Base-by-base conservation (phyloP, 1,140 invertebrate species). In the Zaprionus vittiger region DNA sequence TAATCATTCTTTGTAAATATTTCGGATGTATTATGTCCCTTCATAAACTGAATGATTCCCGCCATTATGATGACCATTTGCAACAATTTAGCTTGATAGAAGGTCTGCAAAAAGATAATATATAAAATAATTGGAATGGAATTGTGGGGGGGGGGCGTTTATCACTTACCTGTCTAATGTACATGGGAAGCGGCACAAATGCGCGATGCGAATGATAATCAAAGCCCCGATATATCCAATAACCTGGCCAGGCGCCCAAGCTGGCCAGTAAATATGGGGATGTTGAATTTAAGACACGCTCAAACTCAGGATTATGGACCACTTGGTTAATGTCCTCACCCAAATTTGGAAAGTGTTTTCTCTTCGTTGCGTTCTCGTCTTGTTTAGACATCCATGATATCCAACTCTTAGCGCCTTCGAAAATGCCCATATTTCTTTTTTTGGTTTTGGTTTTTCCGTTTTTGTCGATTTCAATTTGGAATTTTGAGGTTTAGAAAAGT, bases 41-140 rank as follows among this genome's bases (percentile, higher is more conserved):
- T 78, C 14, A 83, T 22, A 5, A 87, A 66, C 7, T 62, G 65
- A 22, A 76, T 57, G 4, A 89, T 77, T 4, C 91, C 91, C 11
- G 75, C 63, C 56, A 80, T 9, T 20, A 91, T 84, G 12, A 91
- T 91, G 20, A 74, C 37, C 11, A 91, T 64, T 34, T 91, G 91
- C 55, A 91, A 31, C 5, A 91, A 20, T 15, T 91, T 91, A 9
- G 91, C 91, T 17, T 91, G 91, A 12, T 81, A 91, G 20, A 82
- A 91, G 4, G 91, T 91, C 91, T 91, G 22, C 2, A 20, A 14
- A 20, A 6, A 9, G 15, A 9, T 31, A 3, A 11, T 31, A 31
- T 31, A 11, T 24, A 22, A 22, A 15, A 26, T 0, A 14, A 1
- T 26, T 7, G 28, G 1, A 44, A 24, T 6, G 5, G 2, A 5